Base-by-base conservation (phyloP, 2,797 vertebrate genomes). In the Bovichtus diacanthus region DNA sequence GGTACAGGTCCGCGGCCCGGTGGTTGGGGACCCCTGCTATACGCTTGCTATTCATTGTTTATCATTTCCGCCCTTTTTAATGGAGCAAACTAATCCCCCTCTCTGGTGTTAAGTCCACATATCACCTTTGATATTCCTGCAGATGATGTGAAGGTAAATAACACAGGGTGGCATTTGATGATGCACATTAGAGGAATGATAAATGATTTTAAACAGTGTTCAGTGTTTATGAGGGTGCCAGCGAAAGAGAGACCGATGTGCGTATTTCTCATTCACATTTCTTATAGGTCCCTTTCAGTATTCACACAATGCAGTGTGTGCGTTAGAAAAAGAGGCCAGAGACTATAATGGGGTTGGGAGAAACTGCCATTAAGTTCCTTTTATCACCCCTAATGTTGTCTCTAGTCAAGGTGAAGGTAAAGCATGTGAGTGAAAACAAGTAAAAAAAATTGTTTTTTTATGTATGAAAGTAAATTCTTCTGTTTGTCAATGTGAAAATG, bases 251-350 rank as follows among this genome's bases (percentile, higher is more conserved):
- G 27, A 21, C 29, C 29, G 36, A 36, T 53, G 21, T 34, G 46
- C 34, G 59, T 21, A n/a, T 44, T 55, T 77, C 43, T 25, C 3
- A 73, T 87, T 82, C 79, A 50, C 64, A 87, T 86, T 61, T 70
- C 53, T 76, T 69, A 78, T 74, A 80, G 63, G 68, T 85, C 74
- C 77, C 21, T 39, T 38, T 78, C 73, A 55, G 41, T 60, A 67
- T 78, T 79, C 1, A 49, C 10, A 64, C 43, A 58, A 41, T 43
- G 23, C 44, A 50, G 43, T 60, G 34, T 67, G 21, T 25, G 29
- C 9, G 2, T 54, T 18, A 27, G 18, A 49, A 12, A 29, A 19
- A n/a, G 15, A 51, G 6, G n/a, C n/a, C n/a, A n/a, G n/a, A n/a
- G n/a, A n/a, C n/a, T n/a, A n/a, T n/a, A n/a, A n/a, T n/a, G n/a